These are phyloP conservation scores for Thunnus albacares DNA, from an alignment of 2,797 vertebrate species.

Conservation along the genomic window DNA sequence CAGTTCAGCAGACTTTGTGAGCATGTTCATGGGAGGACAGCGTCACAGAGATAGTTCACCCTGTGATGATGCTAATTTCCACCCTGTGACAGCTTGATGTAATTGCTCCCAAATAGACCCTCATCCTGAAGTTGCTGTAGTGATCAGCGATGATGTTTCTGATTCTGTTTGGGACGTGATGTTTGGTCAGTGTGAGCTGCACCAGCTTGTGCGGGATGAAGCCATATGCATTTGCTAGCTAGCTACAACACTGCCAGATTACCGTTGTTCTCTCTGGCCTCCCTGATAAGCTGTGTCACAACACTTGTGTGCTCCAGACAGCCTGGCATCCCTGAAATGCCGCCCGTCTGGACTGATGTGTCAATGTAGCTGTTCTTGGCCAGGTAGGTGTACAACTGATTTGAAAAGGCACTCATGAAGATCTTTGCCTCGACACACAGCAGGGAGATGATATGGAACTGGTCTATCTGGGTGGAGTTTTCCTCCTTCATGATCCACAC, in stretches of 20 bases:
- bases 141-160: constrained; percentile 17
- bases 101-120: not conserved
- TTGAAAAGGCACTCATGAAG: constrained; percentile 32
- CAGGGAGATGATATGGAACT: constrained; percentile 30
- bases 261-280: constrained; percentile 24
- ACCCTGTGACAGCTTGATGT: constrained; percentile 8
- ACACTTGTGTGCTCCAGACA: constrained; percentile 3
- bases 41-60: constrained; percentile 1
- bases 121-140: constrained; percentile 20
- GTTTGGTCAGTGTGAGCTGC: not conserved
- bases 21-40: constrained; percentile 27
- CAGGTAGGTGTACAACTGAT: not conserved
- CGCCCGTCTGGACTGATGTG: constrained; percentile 10
- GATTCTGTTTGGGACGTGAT: not conserved
- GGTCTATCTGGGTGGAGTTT: not conserved
- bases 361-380: not conserved
- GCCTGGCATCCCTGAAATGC: not conserved
- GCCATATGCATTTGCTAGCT: constrained; percentile 24
- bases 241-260: constrained; percentile 8
- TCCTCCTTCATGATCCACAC: not conserved
- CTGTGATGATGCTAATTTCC: constrained; percentile 9
- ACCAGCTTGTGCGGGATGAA: constrained; percentile 8
- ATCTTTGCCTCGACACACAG: constrained; percentile 9
- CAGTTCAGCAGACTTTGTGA: constrained; percentile 15
- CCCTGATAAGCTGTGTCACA: constrained; percentile 14